phyloP scores from a whole-genome alignment of 2,888 invertebrate genomes.

The Pristionchus mayeri region DNA sequence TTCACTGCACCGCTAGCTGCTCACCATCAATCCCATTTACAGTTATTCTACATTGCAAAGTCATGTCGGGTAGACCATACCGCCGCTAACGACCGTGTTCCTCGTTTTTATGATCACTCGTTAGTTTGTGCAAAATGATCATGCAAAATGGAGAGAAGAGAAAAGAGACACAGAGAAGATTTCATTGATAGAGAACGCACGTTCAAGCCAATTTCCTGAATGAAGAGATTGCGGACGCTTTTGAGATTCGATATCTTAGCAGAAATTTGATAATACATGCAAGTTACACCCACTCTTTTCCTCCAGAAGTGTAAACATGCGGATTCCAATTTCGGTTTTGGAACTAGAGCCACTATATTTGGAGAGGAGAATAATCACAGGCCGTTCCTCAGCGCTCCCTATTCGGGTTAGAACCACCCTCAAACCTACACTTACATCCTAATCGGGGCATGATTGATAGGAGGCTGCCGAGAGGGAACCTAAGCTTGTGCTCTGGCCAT shows the following conservation, averaged over 20 bases:
- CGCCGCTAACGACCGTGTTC: neutral
- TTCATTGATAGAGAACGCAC: conserved; percentile 20
- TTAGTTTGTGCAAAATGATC: neutral
- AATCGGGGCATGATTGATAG: conserved; percentile 37
- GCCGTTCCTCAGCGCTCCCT: no score
- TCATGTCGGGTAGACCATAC: conserved; percentile 4
- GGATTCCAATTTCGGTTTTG: no score
- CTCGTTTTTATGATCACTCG: neutral
- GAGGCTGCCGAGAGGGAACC: neutral
- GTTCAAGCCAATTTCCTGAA: conserved; percentile 26
- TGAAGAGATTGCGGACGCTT: neutral
- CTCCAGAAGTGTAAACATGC: no score
- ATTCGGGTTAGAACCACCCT: neutral
- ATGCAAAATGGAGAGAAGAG: neutral
- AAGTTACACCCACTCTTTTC: neutral
- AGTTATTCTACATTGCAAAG: neutral
- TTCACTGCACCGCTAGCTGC: no score
- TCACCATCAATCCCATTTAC: neutral
- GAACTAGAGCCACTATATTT: no score
- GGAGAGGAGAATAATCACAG: no score
- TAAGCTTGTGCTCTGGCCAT: conserved; percentile 26
- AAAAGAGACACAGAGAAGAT: neutral
- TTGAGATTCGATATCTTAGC: neutral
- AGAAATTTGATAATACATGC: neutral
- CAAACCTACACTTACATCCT: conserved; percentile 12